A percentile compares a stretch with the other conserved stretches of the same genome.
These are phyloP conservation scores for Gadopsis marmoratus DNA, from an alignment of 2,797 vertebrate genomes.

Conservation along the genomic window DNA sequence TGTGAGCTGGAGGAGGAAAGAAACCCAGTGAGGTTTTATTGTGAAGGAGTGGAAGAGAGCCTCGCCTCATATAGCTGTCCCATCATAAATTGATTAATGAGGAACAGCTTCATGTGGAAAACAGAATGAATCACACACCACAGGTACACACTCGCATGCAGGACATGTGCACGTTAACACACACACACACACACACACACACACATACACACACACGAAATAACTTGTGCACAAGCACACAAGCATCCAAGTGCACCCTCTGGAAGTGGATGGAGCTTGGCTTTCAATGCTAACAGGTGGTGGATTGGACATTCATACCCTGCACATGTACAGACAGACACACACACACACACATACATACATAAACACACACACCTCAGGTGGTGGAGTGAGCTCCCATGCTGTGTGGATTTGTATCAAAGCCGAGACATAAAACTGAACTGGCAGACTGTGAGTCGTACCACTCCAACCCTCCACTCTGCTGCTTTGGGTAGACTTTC, in stretches of 20 bases:
- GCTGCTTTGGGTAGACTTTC: conserved; percentile 44
- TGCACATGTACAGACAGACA: conserved; percentile 21
- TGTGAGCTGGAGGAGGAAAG: conserved; percentile 65
- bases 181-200: background rate
- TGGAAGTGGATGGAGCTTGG: conserved; percentile 64
- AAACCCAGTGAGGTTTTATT: conserved; percentile 52
- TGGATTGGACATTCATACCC: conserved; percentile 58
- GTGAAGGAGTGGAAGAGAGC: conserved; percentile 45
- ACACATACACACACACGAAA: conserved; percentile 9
- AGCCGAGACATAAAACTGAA: conserved; percentile 81
- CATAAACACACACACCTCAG: conserved; percentile 66
- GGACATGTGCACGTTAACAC: conserved; percentile 21
- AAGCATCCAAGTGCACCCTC: conserved; percentile 39
- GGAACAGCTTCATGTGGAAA: conserved; percentile 74
- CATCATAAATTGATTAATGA: conserved; percentile 75
- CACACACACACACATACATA: conserved; percentile 27
- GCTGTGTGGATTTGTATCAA: conserved; percentile 79
- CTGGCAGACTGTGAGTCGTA: conserved; percentile 68
- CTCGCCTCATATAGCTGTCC: conserved; percentile 55
- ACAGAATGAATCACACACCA: conserved; percentile 51
- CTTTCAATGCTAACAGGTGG: conserved; percentile 74
- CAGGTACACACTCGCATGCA: conserved; percentile 40
- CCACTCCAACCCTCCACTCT: conserved; percentile 63
- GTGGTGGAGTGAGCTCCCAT: conserved; percentile 74
- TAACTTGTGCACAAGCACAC: conserved; percentile 3